Evolutionary conservation across 2,797 vertebrate species (phyloP).

Genomic region (Sebastes variabilis): DNA sequence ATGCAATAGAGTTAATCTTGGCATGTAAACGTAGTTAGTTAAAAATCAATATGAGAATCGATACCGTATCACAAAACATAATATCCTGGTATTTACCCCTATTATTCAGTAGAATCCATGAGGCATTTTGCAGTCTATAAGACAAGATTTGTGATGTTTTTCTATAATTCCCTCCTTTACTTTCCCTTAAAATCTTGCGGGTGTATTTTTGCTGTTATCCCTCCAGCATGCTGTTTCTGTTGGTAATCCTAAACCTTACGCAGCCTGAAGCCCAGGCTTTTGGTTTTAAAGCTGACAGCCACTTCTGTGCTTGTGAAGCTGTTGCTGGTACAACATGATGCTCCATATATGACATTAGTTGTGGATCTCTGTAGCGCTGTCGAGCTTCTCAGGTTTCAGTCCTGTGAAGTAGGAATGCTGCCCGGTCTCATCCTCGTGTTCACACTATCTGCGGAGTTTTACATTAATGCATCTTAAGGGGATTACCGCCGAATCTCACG

Average conservation of each 20-base stretch:
- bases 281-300: conserved; percentile 44
- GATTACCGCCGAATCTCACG: conserved; percentile 19
- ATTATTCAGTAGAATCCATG: neutral
- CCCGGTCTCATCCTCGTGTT: conserved; percentile 12
- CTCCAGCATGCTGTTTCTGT: conserved; percentile 12
- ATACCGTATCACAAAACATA: no score
- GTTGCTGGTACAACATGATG: conserved; percentile 28
- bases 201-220: conserved; percentile 20
- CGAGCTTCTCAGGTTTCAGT: conserved; percentile 38
- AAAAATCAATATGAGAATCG: no score
- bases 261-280: conserved; percentile 29
- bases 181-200: neutral
- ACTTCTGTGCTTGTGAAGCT: conserved; percentile 41
- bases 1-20: no score
- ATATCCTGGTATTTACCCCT: no score
- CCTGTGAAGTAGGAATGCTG: conserved; percentile 1
- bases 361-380: conserved; percentile 4
- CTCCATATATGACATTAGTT: conserved; percentile 36
- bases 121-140: neutral
- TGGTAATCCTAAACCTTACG: conserved; percentile 43
- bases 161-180: neutral
- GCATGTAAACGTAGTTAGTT: no score
- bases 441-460: conserved; percentile 32
- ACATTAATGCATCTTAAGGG: conserved; percentile 23
- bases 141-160: neutral